Evolutionary conservation across 2,888 invertebrate species (phyloP).

Genomic region (Lithodes maja): DNA sequence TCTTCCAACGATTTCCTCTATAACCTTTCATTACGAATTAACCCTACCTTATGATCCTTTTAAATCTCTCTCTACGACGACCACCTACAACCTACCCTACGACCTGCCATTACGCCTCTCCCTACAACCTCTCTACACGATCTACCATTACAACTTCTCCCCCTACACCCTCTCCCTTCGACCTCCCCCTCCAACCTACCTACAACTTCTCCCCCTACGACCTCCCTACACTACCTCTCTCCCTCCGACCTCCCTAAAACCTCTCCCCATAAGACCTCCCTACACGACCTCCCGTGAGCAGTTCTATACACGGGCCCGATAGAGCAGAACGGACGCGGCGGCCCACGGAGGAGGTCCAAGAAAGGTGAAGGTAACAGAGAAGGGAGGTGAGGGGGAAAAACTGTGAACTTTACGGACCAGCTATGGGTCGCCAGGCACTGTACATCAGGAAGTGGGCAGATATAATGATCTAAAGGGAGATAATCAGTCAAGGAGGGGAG

Average conservation of each 20-base stretch:
- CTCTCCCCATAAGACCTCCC: background rate
- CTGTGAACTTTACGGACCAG: background rate
- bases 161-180: too few relatives aligned
- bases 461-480: background rate
- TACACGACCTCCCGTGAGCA: background rate
- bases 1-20: too few relatives aligned
- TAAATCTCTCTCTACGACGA: too few relatives aligned
- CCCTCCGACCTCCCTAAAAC: background rate
- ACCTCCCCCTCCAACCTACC: too few relatives aligned
- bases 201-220: background rate
- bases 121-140: too few relatives aligned
- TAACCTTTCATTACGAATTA: too few relatives aligned
- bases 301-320: background rate
- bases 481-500: background rate
- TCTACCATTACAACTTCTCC: too few relatives aligned
- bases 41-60: too few relatives aligned
- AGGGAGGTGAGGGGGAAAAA: background rate
- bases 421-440: background rate
- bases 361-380: background rate
- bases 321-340: background rate
- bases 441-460: background rate
- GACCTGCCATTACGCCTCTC: too few relatives aligned
- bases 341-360: background rate
- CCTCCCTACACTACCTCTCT: background rate
- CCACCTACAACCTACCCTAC: too few relatives aligned